Evolutionary conservation across 1,140 invertebrate species (phyloP), one percentile per base, ranked within the genome.

Genomic region (Halictus rubicundus): DNA sequence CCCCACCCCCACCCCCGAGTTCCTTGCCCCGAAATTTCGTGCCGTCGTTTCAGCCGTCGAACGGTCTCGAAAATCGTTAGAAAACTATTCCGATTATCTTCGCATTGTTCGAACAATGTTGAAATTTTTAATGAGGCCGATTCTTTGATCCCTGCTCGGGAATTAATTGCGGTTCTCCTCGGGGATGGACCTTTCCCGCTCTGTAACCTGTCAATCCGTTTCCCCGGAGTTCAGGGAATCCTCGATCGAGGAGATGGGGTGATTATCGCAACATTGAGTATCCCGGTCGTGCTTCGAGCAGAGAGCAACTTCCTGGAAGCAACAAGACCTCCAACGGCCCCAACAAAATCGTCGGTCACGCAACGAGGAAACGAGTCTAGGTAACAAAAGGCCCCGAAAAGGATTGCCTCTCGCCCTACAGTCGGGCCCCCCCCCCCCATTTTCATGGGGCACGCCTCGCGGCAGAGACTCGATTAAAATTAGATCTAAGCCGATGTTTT

Each of bases 401-500:
- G 64, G 64, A 66, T 66, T 66, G 64, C 37, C 27, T n/a, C n/a
- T 10, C 37, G 27, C 42, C 10, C 42, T 46, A 10, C 12, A 12
- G 10, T 46, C 42, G 10, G 39, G 7, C 10, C 39, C 10, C 7
- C 39, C 10, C 10, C 6, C 27, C 42, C 25, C 27, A 69, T 54
- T 70, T n/a, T 61, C 19, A 59, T 54, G 68, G 39, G 61, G 27
- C 37, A 68, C 64, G 65, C 46, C 32, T 68, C 49, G 32, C 49
- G 61, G 60, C 65, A 61, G 64, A 42, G 66, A 69, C 83, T 85
- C 88, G 88, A 89, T 89, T 88, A 81, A 84, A 88, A 88, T 89
- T 87, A 89, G 85, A 88, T 89, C 85, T 88, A 86, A 89, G 75
- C 88, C 79, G 80, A 89, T 89, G 88, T 89, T 89, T 89, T 89